Percentiles rank a stretch among this genome's conserved stretches.
phyloP scores from a whole-genome alignment of 2,797 vertebrate genomes.

The Gymnoscopelus microlampas region DNA sequence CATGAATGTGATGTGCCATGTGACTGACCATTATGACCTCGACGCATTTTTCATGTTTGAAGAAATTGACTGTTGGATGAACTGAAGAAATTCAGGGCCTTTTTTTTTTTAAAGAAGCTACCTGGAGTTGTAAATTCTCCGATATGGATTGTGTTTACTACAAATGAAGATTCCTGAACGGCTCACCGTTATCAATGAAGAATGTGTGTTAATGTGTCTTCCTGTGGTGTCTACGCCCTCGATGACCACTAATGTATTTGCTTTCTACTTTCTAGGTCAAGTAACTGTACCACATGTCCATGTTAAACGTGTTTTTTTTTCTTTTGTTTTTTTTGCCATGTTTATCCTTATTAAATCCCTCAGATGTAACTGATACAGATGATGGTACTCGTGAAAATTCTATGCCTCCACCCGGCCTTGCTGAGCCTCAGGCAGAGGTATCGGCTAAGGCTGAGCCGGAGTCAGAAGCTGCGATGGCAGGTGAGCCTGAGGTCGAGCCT shows the following conservation, averaged over 20 bases:
- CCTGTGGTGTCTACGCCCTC: slow-evolving; percentile 91
- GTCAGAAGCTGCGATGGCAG: slow-evolving; percentile 29
- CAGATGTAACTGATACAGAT: slow-evolving; percentile 99
- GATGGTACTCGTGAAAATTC: slow-evolving; percentile 99
- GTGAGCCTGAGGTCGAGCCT: slow-evolving; percentile 19
- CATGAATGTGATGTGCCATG: slow-evolving; percentile 17
- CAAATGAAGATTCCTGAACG: slow-evolving; percentile 82
- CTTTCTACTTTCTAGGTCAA: slow-evolving; percentile 96
- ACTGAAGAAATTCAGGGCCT: slow-evolving; percentile 35
- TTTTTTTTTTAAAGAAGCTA: slow-evolving; percentile 20
- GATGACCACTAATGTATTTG: slow-evolving; percentile 97
- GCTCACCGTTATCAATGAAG: slow-evolving; percentile 82
- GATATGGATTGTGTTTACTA: slow-evolving; percentile 47
- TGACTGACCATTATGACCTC: slow-evolving; percentile 28
- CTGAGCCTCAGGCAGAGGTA: slow-evolving; percentile 68
- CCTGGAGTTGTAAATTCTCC: slow-evolving; percentile 38
- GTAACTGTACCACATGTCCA: slow-evolving; percentile 89
- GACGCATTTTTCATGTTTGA: slow-evolving; percentile 25
- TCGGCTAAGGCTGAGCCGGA: slow-evolving; percentile 24
- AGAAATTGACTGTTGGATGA: slow-evolving; percentile 29
- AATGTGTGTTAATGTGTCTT: slow-evolving; percentile 94
- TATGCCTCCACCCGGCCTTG: slow-evolving; percentile 93
- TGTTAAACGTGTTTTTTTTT: slow-evolving; percentile 92
- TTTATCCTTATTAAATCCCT: slow-evolving; percentile 99
- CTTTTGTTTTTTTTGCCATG: slow-evolving; percentile 93